phyloP scores from a whole-genome alignment of 2,113 vertebrate genomes.

The Cairina moschata region DNA sequence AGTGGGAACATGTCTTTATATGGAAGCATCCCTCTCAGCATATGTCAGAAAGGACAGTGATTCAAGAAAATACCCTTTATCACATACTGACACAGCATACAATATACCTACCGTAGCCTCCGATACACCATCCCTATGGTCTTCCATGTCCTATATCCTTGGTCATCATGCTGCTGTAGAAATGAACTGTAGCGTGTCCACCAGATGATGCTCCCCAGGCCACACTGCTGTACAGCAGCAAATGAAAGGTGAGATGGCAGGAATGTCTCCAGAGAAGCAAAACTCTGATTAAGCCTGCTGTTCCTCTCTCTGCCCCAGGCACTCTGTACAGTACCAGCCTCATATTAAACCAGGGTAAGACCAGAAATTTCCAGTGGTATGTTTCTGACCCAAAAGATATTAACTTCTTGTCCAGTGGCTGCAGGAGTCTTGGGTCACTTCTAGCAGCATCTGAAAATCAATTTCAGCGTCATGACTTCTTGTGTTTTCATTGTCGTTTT shows the following conservation, averaged over 20 bases:
- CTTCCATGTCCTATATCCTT: not conserved
- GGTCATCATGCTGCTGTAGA: not conserved
- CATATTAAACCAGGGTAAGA: not conserved
- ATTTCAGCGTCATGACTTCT: not conserved
- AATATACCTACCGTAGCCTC: fast-evolving
- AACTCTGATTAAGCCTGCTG: not conserved
- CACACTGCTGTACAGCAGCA: not conserved
- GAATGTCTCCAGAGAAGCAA: not conserved
- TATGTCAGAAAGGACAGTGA: not conserved
- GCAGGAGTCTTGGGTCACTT: not conserved
- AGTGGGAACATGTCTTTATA: not conserved
- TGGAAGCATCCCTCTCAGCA: not conserved
- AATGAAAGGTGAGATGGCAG: not conserved
- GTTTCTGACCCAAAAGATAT: not conserved
- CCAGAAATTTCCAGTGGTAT: not conserved
- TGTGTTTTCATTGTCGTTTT: not conserved
- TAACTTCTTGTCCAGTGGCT: not conserved
- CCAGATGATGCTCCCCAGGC: not conserved
- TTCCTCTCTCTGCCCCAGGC: not conserved
- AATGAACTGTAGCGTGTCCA: not conserved
- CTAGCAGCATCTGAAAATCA: conserved; percentile 26
- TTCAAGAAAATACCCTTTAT: not conserved
- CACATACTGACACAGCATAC: not conserved
- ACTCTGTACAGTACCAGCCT: not conserved
- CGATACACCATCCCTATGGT: not conserved